Evolutionary conservation across 2,797 vertebrate species (phyloP).

Genomic region (Pseudochirops corinnae): DNA sequence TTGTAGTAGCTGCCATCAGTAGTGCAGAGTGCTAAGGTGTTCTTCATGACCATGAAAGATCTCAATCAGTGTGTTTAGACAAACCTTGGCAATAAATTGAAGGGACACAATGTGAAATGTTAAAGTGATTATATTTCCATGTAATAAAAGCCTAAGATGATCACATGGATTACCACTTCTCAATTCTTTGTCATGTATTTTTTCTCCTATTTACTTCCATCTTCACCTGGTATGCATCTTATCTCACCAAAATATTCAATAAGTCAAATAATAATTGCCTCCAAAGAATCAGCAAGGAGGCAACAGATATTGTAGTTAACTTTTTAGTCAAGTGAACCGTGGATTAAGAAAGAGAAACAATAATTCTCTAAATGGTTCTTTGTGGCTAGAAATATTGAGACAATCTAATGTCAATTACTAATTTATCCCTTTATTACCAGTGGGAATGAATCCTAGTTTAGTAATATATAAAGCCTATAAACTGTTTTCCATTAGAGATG

Average conservation of each 20-base stretch:
- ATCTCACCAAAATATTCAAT: background rate
- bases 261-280: background rate
- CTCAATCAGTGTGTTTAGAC: background rate
- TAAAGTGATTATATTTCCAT: background rate
- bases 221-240: background rate
- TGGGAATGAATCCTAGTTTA: background rate
- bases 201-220: background rate
- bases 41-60: background rate
- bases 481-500: constrained; percentile 1
- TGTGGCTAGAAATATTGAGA: background rate
- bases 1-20: background rate
- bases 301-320: background rate
- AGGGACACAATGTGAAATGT: background rate
- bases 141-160: background rate
- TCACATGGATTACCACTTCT: background rate
- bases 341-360: background rate
- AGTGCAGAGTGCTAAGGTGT: background rate
- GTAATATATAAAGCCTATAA: constrained; percentile 16
- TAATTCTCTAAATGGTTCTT: background rate
- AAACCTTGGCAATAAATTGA: background rate
- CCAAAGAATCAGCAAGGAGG: background rate
- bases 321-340: background rate
- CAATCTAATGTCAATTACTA: background rate
- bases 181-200: background rate
- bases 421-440: background rate